Evolutionary conservation across 2,888 invertebrate genomes (phyloP), one percentile per base, ranked within the genome.

Genomic region (Thysanoteuthis rhombus): DNA sequence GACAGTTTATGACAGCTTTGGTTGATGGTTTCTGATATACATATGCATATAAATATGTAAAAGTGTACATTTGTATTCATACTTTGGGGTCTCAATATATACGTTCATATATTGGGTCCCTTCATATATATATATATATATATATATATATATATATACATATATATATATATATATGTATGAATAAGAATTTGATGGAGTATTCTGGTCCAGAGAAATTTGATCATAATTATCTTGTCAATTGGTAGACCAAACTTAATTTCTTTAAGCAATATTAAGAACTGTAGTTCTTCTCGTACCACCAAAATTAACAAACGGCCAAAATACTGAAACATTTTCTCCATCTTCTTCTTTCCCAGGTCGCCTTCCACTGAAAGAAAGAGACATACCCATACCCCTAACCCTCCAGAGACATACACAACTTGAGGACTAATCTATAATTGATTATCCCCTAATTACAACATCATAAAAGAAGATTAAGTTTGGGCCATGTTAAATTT

Each of bases 201-300:
- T 19, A n/a, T 36, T 75, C 75, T 75, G 19, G n/a, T 75, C 16
- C 12, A 36, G 16, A n/a, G n/a, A 75, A 75, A 36, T 75, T n/a
- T 75, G 75, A 75, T 75, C n/a, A 75, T 75, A 75, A 75, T 75
- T 75, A 75, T 75, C 75, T n/a, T 75, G 75, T 75, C 75, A n/a
- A 16, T 75, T 16, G 36, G 16, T 19, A n/a, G 75, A 75, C n/a
- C 75, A 75, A 75, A n/a, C 75, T 75, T 75, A 75, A 75, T 75
- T 75, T 75, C 75, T 75, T 75, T 75, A n/a, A 75, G 75, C 75
- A n/a, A 75, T 75, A 75, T 36, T 75, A n/a, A 75, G 75, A n/a
- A 75, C 75, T 75, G n/a, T 75, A 36, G 75, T n/a, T n/a, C n/a
- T 32, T 1, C 28, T 75, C n/a, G 12, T 52, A 4, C 52, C 28